phyloP scores from a whole-genome alignment of 2,888 invertebrate species.

The Stramonita haemastoma region DNA sequence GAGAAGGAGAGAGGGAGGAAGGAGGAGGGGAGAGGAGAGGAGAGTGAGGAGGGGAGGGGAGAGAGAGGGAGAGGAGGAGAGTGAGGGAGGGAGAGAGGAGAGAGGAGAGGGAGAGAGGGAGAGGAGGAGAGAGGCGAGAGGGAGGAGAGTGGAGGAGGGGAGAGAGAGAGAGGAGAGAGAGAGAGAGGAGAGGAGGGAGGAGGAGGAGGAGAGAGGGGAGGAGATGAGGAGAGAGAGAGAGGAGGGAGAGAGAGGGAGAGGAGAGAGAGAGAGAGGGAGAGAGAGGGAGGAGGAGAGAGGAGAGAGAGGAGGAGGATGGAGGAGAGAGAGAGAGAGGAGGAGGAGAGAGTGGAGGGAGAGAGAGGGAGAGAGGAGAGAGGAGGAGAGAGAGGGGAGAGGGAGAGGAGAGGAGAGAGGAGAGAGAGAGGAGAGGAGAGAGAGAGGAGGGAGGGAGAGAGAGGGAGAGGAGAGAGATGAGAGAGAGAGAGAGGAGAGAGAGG shows the following conservation, averaged over 20 bases:
- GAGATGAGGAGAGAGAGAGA: too few relatives aligned
- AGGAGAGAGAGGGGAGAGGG: too few relatives aligned
- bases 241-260: too few relatives aligned
- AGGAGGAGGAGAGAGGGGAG: too few relatives aligned
- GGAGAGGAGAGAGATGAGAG: neutral
- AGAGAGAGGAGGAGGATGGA: neutral
- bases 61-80: too few relatives aligned
- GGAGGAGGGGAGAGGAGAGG: too few relatives aligned
- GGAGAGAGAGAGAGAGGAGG: too few relatives aligned
- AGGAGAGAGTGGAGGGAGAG: too few relatives aligned
- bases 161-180: neutral
- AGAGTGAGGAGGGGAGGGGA: neutral
- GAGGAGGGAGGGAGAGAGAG: accelerated
- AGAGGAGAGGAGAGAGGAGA: neutral
- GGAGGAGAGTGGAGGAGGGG: neutral
- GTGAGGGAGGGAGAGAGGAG: neutral
- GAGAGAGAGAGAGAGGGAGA: neutral
- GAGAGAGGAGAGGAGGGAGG: too few relatives aligned
- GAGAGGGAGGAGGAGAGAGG: neutral
- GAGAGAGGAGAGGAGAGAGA: neutral
- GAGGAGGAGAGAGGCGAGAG: neutral
- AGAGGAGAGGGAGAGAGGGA: neutral
- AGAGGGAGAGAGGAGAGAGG: too few relatives aligned
- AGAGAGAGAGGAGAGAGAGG: neutral
- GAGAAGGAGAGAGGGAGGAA: neutral